A percentile compares a stretch with the other conserved stretches of the same genome.
phyloP scores from a whole-genome alignment of 2,113 vertebrate genomes.

The Lethenteron reissneri region DNA sequence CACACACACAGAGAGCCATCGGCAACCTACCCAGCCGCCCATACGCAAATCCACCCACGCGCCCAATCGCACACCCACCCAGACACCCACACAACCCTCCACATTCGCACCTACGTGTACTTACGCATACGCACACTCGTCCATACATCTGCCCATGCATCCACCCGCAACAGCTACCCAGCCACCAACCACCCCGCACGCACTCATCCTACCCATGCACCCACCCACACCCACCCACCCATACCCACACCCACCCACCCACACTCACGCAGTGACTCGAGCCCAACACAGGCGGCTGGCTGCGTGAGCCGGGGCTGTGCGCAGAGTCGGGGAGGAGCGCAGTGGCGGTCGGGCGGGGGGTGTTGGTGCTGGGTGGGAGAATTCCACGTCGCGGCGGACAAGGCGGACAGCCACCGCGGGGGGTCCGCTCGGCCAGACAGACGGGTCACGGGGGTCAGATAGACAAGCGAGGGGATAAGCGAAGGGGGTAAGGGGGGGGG shows the following conservation, averaged over 20 bases:
- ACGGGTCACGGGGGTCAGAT: too few relatives aligned
- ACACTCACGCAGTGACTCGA: background rate
- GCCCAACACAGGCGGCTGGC: background rate
- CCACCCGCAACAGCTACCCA: background rate
- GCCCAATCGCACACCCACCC: background rate
- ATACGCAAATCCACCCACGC: background rate
- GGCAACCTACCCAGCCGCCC: background rate
- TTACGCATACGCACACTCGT: background rate
- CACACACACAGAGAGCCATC: background rate
- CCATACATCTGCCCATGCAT: background rate
- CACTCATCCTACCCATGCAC: background rate
- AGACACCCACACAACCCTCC: background rate
- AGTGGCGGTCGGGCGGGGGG: too few relatives aligned
- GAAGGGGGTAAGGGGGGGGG: too few relatives aligned
- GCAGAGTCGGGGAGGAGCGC: too few relatives aligned
- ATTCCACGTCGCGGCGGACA: too few relatives aligned
- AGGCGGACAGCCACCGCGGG: too few relatives aligned
- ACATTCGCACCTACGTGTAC: background rate
- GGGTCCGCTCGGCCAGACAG: too few relatives aligned
- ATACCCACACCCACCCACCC: background rate
- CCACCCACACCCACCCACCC: background rate
- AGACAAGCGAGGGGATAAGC: too few relatives aligned
- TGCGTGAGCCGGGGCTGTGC: background rate
- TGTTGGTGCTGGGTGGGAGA: too few relatives aligned
- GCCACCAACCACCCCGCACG: background rate